phyloP scores from a whole-genome alignment of 2,888 invertebrate genomes.

The Bursaphelenchus okinawaensis region DNA sequence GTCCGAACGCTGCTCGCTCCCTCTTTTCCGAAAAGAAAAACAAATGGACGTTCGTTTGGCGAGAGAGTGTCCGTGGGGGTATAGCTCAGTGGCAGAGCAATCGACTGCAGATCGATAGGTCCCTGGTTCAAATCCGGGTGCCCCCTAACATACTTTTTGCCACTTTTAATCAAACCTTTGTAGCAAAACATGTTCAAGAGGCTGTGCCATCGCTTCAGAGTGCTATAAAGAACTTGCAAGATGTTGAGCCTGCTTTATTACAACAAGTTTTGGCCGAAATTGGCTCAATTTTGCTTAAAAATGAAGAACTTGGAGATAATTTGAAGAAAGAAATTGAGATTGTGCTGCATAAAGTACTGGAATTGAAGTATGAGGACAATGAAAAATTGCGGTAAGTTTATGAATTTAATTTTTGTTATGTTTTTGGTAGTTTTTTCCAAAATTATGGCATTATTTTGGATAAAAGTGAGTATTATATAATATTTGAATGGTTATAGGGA shows the following conservation, averaged over 20 bases:
- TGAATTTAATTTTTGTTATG: too few relatives aligned
- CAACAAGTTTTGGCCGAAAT: neutral
- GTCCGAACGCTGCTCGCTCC: too few relatives aligned
- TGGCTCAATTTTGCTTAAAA: neutral
- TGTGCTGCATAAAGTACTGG: neutral
- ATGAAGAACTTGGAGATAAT: neutral
- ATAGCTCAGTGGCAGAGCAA: constrained; percentile 53
- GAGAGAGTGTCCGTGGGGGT: constrained; percentile 18
- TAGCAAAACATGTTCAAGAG: neutral
- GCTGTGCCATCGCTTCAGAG: neutral
- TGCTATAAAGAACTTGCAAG: neutral
- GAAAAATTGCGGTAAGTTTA: neutral
- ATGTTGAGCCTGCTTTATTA: neutral
- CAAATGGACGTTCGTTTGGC: neutral
- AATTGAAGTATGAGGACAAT: neutral
- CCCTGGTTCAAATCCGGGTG: constrained; percentile 42
- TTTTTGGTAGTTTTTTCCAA: too few relatives aligned
- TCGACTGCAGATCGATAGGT: constrained; percentile 54
- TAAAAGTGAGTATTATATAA: too few relatives aligned
- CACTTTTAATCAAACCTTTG: neutral
- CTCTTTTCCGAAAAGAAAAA: neutral
- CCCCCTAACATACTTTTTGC: neutral
- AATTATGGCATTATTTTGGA: too few relatives aligned
- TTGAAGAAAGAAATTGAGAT: neutral
- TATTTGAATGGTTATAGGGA: too few relatives aligned